Evolutionary conservation across 2,888 invertebrate species (phyloP).

Genomic region (Lamproptera curius): DNA sequence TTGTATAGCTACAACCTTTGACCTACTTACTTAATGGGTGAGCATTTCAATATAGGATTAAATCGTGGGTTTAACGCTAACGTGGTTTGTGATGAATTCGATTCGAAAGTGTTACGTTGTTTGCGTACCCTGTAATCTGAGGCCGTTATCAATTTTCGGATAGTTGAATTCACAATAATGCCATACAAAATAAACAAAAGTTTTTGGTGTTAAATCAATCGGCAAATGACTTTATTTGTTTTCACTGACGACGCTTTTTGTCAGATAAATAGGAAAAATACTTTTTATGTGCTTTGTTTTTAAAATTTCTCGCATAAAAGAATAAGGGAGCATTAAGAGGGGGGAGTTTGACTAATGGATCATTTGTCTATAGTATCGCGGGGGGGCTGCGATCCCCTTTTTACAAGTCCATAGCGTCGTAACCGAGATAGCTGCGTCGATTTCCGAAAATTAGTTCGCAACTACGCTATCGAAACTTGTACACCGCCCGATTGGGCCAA

Average conservation of each 20-base stretch:
- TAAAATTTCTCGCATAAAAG: neutral
- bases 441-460: constrained; percentile 74
- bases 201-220: too few relatives aligned
- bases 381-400: constrained; percentile 53
- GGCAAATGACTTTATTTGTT: too few relatives aligned
- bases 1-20: constrained; percentile 20
- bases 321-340: neutral
- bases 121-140: too few relatives aligned
- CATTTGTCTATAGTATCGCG: constrained; percentile 5
- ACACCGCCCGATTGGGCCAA: constrained; percentile 72
- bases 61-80: constrained; percentile 4
- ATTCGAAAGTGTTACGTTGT: neutral
- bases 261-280: too few relatives aligned
- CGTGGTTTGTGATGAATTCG: neutral
- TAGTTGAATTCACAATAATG: too few relatives aligned
- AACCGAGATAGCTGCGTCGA: constrained; percentile 63
- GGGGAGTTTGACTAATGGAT: neutral
- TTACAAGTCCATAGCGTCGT: constrained; percentile 63
- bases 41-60: constrained; percentile 21
- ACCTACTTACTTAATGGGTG: constrained; percentile 23
- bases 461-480: constrained; percentile 76
- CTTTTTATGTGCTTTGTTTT: neutral
- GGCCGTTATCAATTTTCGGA: too few relatives aligned
- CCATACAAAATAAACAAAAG: too few relatives aligned
- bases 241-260: too few relatives aligned